Evolutionary conservation across 2,113 vertebrate species (phyloP), one percentile per base, ranked within the genome.

Genomic region (Rhinolophus sinicus): DNA sequence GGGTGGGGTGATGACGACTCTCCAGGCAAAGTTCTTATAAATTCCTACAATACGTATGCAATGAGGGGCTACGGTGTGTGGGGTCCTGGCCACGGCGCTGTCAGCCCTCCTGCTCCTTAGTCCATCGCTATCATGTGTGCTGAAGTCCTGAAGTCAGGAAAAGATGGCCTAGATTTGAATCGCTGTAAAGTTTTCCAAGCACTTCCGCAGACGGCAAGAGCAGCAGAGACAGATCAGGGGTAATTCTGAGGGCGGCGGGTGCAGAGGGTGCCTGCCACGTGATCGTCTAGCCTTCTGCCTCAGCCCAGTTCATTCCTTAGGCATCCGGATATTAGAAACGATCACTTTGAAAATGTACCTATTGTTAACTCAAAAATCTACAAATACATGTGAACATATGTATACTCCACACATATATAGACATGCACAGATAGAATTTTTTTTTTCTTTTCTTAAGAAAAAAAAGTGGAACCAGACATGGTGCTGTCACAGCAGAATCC

Each of bases 71-170:
- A 64, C 0, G 3, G 33, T 11, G 52, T 35, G 28, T 35, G 28
- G 60, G 60, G 56, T 47, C 5, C 10, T 44, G 58, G 50, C 28
- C 18, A 4, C 24, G 50, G 40, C 8, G 2, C 7, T 5, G 40
- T 5, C 75, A 50, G 19, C 3, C n/a, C 19, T 47, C 54, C 70
- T 69, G 28, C 8, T n/a, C 30, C 19, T 81, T 19, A n/a, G 19
- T 3, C 67, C 10, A 38, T 0, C 73, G 58, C 28, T 6, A 28
- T 14, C 11, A 2, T 15, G 26, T 16, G 8, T 56, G 18, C 0
- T 88, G 35, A 80, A 44, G 35, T 47, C 38, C 54, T 19, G 7
- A 35, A 0, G 2, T 83, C 56, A 54, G 58, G 76, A 33, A 73
- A 44, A 86, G 58, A 30, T 0, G 24, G 1, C 38, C 58, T 18